Conservation (phyloP, 1,140 invertebrate genomes). For the Oryzaephilus surinamensis region DNA sequence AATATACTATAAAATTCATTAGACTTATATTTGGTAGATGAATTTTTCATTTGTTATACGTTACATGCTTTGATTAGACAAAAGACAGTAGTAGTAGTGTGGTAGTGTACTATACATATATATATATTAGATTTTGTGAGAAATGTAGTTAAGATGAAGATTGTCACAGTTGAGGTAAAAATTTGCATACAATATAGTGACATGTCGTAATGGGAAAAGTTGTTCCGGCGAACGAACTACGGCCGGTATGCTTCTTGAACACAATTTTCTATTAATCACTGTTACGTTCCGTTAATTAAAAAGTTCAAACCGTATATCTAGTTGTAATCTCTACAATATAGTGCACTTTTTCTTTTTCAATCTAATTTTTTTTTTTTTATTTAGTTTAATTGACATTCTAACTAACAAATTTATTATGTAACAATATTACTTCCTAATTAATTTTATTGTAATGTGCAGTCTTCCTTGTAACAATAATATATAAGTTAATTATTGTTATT, state of each 20-base stretch:
- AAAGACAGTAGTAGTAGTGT: too few relatives aligned
- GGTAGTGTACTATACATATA: too few relatives aligned
- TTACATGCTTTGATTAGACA: too few relatives aligned
- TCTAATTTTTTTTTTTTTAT: conserved; percentile 20
- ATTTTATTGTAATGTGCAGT: too few relatives aligned
- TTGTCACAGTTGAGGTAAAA: conserved; percentile 33
- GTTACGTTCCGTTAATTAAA: conserved; percentile 36
- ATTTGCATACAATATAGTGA: conserved; percentile 36
- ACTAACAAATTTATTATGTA: too few relatives aligned
- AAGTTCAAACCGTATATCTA: conserved; percentile 30
- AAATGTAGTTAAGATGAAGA: conserved; percentile 31
- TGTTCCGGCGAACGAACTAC: conserved; percentile 24
- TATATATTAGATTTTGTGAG: conserved; percentile 24
- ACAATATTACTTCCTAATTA: too few relatives aligned
- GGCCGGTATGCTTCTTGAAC: conserved; percentile 31
- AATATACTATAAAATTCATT: too few relatives aligned
- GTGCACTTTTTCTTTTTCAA: conserved; percentile 23
- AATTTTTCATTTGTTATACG: too few relatives aligned
- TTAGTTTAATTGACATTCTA: conserved; percentile 25
- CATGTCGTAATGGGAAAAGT: conserved; percentile 34
- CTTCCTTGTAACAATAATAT: too few relatives aligned
- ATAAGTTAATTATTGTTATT: too few relatives aligned
- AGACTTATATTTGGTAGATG: too few relatives aligned
- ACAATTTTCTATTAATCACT: conserved; percentile 35
- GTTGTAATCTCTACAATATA: conserved; percentile 22